Evolutionary conservation across 2,888 invertebrate genomes (phyloP).

Genomic region (Torymus aiolomorphi): DNA sequence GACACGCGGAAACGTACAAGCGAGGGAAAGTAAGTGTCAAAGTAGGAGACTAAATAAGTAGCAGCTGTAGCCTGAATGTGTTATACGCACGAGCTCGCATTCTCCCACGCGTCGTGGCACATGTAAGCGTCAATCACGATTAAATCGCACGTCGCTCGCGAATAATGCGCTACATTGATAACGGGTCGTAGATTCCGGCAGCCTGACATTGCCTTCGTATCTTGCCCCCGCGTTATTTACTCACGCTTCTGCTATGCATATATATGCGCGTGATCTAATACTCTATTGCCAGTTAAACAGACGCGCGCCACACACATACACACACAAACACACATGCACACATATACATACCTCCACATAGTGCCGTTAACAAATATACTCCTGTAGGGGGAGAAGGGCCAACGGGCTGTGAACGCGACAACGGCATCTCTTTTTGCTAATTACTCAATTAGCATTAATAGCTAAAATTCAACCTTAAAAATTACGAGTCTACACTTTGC

Average conservation of each 20-base stretch:
- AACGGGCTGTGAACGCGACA: too few species aligned
- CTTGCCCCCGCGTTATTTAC: too few species aligned
- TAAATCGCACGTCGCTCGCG: slow-evolving; percentile 36
- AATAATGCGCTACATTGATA: slow-evolving; percentile 39
- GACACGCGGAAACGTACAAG: not conserved
- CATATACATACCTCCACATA: too few species aligned
- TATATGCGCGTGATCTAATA: slow-evolving; percentile 16
- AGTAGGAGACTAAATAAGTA: not conserved
- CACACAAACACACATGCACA: not conserved
- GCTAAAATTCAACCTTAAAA: slow-evolving; percentile 20
- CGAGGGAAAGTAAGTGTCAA: not conserved
- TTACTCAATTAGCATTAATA: slow-evolving; percentile 45
- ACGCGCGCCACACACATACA: slow-evolving; percentile 5
- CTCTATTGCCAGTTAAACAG: not conserved
- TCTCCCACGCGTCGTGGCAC: not conserved
- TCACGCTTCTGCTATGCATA: not conserved
- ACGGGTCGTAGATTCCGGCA: slow-evolving; percentile 1
- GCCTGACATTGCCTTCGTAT: too few species aligned
- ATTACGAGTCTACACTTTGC: slow-evolving; percentile 34
- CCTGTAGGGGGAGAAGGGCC: too few species aligned
- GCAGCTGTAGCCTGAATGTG: not conserved
- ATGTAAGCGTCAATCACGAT: slow-evolving; percentile 47
- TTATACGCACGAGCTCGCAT: too few species aligned
- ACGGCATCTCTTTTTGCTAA: slow-evolving; percentile 22
- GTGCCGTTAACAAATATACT: too few species aligned